phyloP scores from a whole-genome alignment of 2,797 vertebrate genomes.

The Urocyon cinereoargenteus region DNA sequence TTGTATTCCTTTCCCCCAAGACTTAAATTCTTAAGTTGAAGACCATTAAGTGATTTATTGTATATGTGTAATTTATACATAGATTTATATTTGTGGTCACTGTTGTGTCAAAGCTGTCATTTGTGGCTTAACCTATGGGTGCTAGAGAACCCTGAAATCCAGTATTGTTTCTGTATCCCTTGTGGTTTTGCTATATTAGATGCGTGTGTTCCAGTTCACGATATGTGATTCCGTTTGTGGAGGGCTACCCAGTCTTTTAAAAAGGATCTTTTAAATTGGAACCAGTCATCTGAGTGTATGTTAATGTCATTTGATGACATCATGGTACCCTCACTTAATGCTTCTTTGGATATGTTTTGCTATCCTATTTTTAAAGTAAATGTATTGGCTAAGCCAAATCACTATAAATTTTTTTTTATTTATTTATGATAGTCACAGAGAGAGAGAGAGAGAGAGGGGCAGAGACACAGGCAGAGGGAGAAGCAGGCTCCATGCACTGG shows the following conservation, averaged over 20 bases:
- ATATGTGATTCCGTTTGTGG: background rate
- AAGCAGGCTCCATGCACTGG: too few relatives aligned
- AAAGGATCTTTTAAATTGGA: background rate
- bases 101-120: background rate
- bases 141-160: background rate
- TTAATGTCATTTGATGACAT: background rate
- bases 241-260: background rate
- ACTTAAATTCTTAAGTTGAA: background rate
- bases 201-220: too few relatives aligned
- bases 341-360: slow-evolving; percentile 61
- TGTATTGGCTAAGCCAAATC: slow-evolving; percentile 82
- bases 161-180: rapidly evolving
- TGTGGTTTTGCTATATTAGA: background rate
- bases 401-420: too few relatives aligned
- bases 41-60: background rate
- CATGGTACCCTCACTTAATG: background rate
- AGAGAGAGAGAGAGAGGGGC: too few relatives aligned
- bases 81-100: background rate
- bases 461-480: too few relatives aligned
- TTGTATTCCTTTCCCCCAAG: background rate
- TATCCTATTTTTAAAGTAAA: slow-evolving; percentile 80
- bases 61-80: background rate
- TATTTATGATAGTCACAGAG: too few relatives aligned
- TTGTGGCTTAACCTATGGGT: background rate
- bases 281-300: background rate